Evolutionary conservation across 2,113 vertebrate species (phyloP).

Genomic region (Pedionomus torquatus): DNA sequence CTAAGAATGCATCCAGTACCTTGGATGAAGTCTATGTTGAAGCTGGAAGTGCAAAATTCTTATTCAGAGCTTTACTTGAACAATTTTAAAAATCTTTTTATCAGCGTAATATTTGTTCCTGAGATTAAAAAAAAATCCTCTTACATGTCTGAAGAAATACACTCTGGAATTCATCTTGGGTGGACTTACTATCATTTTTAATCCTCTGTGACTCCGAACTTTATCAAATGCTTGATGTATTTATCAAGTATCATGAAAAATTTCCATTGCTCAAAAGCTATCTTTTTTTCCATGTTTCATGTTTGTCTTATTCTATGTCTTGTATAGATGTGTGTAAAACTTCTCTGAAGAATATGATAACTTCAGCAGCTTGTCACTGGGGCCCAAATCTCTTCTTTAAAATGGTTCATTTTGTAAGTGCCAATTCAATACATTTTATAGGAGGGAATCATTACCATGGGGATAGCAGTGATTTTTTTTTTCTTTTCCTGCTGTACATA

Average conservation of each 20-base stretch:
- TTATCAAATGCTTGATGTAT: background rate
- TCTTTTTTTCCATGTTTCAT: background rate
- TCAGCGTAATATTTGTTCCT: background rate
- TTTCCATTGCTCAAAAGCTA: background rate
- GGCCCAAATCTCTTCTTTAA: background rate
- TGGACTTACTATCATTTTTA: background rate
- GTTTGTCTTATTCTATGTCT: background rate
- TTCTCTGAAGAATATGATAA: background rate
- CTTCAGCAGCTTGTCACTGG: constrained; percentile 1
- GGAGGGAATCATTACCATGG: background rate
- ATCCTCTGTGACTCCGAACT: background rate
- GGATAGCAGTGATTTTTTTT: background rate
- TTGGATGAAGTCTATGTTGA: background rate
- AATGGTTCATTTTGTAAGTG: constrained; percentile 26
- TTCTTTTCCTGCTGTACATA: background rate
- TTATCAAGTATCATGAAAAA: background rate
- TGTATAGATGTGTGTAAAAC: background rate
- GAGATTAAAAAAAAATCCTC: background rate
- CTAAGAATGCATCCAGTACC: background rate
- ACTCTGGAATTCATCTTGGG: background rate
- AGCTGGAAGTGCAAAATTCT: background rate
- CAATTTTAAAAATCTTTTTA: background rate
- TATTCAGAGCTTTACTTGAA: background rate
- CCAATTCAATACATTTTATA: constrained; percentile 20
- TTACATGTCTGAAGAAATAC: background rate